Conservation (phyloP, 2,888 invertebrate species). For the Amiota minor region DNA sequence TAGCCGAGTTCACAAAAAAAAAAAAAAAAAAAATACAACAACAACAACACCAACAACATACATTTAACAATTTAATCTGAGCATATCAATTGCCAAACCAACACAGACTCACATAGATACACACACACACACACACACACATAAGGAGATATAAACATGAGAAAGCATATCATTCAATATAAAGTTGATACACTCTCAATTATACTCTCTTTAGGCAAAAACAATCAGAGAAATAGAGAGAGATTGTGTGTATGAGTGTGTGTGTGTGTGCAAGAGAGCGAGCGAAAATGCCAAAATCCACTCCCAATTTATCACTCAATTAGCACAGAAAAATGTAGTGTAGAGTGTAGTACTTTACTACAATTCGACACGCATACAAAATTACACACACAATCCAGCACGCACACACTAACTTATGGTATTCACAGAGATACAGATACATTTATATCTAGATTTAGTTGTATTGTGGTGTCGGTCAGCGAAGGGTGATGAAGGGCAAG, state of each 20-base stretch:
- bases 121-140: conserved; percentile 31
- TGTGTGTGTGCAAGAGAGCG: conserved; percentile 39
- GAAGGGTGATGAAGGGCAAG: background rate
- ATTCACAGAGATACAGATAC: background rate
- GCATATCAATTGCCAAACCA: conserved; percentile 66
- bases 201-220: conserved; percentile 45
- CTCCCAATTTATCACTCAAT: conserved; percentile 71
- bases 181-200: background rate
- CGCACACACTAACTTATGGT: conserved; percentile 1
- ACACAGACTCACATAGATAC: conserved; percentile 39
- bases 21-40: too few species aligned
- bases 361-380: conserved; percentile 54
- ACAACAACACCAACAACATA: too few species aligned
- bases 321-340: conserved; percentile 69
- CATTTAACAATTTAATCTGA: conserved; percentile 71
- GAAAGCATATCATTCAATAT: background rate
- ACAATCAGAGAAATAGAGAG: conserved; percentile 45
- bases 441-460: background rate
- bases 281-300: conserved; percentile 63
- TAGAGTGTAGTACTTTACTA: conserved; percentile 59
- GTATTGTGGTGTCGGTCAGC: background rate
- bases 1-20: conserved; percentile 68
- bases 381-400: conserved; percentile 5
- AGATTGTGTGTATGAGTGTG: conserved; percentile 6
- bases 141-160: background rate